A percentile compares a stretch with the other conserved stretches of the same genome.
Conservation (phyloP, 2,888 invertebrate genomes). For the Papilio elwesi region DNA sequence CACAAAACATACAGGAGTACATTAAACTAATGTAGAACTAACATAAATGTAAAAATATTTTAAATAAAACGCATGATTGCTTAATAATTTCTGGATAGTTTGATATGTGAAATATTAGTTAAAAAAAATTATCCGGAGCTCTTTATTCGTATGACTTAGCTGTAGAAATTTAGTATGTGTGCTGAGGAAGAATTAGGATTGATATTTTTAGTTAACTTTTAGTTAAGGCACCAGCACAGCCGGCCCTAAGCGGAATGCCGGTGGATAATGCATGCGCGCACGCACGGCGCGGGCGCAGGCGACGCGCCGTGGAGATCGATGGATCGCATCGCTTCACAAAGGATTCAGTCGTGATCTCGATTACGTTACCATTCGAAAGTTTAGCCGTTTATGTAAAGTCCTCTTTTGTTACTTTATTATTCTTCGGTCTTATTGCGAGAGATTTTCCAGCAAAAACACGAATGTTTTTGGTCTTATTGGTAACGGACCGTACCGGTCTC, state of each 20-base stretch:
- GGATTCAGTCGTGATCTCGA: constrained; percentile 80
- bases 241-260: constrained; percentile 61
- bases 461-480: constrained; percentile 33
- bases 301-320: constrained; percentile 73
- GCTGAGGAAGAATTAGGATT: no score
- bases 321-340: constrained; percentile 79
- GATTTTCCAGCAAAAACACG: constrained; percentile 38
- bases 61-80: no score
- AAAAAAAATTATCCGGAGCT: no score
- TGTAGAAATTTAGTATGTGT: no score
- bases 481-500: constrained; percentile 32
- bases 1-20: no score
- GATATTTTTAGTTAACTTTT: background rate
- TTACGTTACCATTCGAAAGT: constrained; percentile 72
- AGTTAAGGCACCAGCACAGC: constrained; percentile 47
- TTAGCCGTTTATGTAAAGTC: constrained; percentile 70
- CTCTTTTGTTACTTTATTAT: constrained; percentile 58
- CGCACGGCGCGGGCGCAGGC: constrained; percentile 59
- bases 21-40: no score
- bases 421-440: constrained; percentile 37
- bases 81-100: no score
- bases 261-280: constrained; percentile 78
- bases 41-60: no score
- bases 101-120: no score
- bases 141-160: no score